phyloP scores from a whole-genome alignment of 1,140 invertebrate species.

The Drosophila watanabei region DNA sequence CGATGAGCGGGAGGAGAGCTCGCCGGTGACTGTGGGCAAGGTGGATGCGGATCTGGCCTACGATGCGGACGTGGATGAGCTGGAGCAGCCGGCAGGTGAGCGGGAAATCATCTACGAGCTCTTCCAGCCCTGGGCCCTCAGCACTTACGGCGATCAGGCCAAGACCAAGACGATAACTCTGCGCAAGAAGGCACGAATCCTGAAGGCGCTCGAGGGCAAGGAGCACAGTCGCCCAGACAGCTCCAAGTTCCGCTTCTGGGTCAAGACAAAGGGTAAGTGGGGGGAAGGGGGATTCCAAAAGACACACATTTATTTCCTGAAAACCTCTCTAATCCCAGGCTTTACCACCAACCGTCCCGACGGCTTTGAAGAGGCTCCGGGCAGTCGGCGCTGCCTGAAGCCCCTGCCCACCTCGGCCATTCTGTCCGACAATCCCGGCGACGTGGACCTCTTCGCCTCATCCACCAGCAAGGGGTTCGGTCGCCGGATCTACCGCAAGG shows the following conservation, averaged over 20 bases:
- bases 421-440: slow-evolving; percentile 75
- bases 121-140: slow-evolving; percentile 96
- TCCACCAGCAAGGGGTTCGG: slow-evolving; percentile 87
- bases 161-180: slow-evolving; percentile 98
- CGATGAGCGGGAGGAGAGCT: slow-evolving; percentile 67
- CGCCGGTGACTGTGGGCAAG: slow-evolving; percentile 53
- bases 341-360: slow-evolving; percentile 82
- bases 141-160: slow-evolving; percentile 96
- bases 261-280: slow-evolving; percentile 93
- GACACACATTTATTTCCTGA: neutral
- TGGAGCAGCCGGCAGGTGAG: slow-evolving; percentile 66
- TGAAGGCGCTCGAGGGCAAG: slow-evolving; percentile 94
- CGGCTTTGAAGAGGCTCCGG: slow-evolving; percentile 72
- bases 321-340: slow-evolving; percentile 31
- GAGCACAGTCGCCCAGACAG: slow-evolving; percentile 96
- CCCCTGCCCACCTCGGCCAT: slow-evolving; percentile 66
- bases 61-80: slow-evolving; percentile 80
- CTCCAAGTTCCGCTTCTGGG: slow-evolving; percentile 98
- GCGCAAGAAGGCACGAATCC: slow-evolving; percentile 95
- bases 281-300: neutral
- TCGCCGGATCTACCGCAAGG: slow-evolving; percentile 92
- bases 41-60: slow-evolving; percentile 65
- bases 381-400: slow-evolving; percentile 61
- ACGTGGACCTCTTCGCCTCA: slow-evolving; percentile 78
- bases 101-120: slow-evolving; percentile 82